phyloP scores from a whole-genome alignment of 2,888 invertebrate species.

The Boloria euphrosyne region DNA sequence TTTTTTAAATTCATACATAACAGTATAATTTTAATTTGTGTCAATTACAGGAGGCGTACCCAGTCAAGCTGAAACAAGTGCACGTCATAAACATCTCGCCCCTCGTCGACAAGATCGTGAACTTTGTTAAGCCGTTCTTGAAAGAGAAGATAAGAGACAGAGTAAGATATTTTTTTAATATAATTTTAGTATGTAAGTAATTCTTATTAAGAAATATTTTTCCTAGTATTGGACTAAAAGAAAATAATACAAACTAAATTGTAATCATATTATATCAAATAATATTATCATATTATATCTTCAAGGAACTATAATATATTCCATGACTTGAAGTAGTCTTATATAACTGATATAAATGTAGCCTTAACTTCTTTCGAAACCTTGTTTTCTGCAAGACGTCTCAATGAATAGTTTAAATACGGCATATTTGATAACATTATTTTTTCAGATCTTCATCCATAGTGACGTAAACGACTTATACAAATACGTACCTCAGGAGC shows the following conservation, averaged over 20 bases:
- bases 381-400: too few species aligned
- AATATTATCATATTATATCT: too few species aligned
- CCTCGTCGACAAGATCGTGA: constrained; percentile 91
- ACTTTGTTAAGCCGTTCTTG: constrained; percentile 92
- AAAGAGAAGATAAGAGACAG: constrained; percentile 93
- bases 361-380: too few species aligned
- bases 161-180: constrained; percentile 51
- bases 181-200: too few species aligned
- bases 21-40: not conserved
- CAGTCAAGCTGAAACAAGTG: constrained; percentile 93
- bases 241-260: not conserved
- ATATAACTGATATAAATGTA: too few species aligned
- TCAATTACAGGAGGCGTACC: constrained; percentile 89
- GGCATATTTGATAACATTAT: not conserved
- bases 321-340: too few species aligned
- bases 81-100: constrained; percentile 93
- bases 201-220: too few species aligned
- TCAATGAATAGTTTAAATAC: too few species aligned
- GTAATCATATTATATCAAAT: not conserved
- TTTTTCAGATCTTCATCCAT: constrained; percentile 87
- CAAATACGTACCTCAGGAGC: constrained; percentile 89
- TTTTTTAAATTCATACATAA: not conserved
- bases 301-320: too few species aligned
- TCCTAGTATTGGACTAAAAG: not conserved
- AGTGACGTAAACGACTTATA: constrained; percentile 88